Evolutionary conservation across 2,797 vertebrate genomes (phyloP).

Genomic region (Calcarius lapponicus): DNA sequence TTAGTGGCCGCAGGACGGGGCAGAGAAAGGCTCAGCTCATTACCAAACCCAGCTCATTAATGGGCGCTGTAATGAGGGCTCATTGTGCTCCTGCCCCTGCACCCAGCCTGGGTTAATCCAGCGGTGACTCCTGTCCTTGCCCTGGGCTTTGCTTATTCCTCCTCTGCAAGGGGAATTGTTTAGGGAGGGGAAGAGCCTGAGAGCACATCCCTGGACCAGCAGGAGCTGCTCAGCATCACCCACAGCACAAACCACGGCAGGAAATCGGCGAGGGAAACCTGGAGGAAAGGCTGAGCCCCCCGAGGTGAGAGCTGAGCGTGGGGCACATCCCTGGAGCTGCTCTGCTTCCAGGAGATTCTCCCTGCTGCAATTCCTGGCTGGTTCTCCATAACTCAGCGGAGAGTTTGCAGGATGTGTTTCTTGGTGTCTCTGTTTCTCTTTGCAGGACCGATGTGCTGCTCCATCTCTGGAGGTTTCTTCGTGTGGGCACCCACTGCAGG

Average conservation of each 20-base stretch:
- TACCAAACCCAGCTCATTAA: background rate
- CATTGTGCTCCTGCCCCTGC: background rate
- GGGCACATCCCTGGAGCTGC: background rate
- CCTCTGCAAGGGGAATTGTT: background rate
- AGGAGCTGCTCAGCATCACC: background rate
- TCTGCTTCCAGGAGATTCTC: background rate
- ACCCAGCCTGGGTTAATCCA: background rate
- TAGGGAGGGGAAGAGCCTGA: background rate
- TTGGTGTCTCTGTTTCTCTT: fast-evolving
- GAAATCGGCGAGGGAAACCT: background rate
- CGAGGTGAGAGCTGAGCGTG: background rate
- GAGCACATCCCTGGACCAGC: background rate
- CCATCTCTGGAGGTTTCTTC: fast-evolving
- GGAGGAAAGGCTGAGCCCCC: background rate
- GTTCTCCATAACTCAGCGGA: background rate
- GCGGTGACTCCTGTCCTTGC: fast-evolving
- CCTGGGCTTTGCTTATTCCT: background rate
- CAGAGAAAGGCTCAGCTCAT: background rate
- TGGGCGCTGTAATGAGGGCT: fast-evolving
- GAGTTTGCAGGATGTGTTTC: background rate
- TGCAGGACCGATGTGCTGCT: background rate
- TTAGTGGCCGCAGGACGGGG: background rate
- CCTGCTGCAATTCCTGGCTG: background rate
- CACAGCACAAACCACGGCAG: fast-evolving
- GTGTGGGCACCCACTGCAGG: fast-evolving